Conservation (phyloP, 2,113 vertebrate genomes). For the Ammodramus savannarum region DNA sequence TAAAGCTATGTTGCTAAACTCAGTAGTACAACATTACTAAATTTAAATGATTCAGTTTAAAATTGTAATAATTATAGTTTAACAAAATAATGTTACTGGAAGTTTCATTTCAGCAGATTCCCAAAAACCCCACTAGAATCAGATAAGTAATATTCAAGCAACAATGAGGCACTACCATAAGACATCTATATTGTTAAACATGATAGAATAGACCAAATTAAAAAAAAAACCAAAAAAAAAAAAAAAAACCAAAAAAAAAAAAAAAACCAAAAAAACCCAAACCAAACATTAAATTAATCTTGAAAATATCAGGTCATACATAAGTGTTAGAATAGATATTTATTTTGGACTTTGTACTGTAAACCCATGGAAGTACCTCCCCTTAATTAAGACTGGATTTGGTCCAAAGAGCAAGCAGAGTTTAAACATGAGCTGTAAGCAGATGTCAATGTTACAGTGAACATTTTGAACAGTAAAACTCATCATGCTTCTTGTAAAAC, state of each 20-base stretch:
- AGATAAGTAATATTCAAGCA: background rate
- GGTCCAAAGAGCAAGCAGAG: background rate
- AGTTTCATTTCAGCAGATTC: background rate
- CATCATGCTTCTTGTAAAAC: background rate
- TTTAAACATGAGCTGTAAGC: background rate
- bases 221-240: background rate
- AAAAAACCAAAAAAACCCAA: background rate
- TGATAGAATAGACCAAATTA: background rate
- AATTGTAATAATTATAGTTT: background rate
- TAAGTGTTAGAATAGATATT: background rate
- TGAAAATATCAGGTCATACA: background rate
- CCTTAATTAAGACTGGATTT: background rate
- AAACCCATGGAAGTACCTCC: background rate
- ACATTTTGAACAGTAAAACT: background rate
- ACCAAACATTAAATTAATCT: background rate
- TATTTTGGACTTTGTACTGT: background rate
- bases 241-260: background rate
- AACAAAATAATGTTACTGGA: background rate
- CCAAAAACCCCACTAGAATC: background rate
- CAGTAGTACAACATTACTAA: background rate
- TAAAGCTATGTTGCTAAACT: background rate
- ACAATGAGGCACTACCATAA: background rate
- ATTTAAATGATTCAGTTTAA: background rate
- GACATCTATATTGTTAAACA: background rate
- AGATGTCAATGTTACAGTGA: background rate